phyloP scores from a whole-genome alignment of 1,140 invertebrate species.

The Zaprionus ghesquierei region DNA sequence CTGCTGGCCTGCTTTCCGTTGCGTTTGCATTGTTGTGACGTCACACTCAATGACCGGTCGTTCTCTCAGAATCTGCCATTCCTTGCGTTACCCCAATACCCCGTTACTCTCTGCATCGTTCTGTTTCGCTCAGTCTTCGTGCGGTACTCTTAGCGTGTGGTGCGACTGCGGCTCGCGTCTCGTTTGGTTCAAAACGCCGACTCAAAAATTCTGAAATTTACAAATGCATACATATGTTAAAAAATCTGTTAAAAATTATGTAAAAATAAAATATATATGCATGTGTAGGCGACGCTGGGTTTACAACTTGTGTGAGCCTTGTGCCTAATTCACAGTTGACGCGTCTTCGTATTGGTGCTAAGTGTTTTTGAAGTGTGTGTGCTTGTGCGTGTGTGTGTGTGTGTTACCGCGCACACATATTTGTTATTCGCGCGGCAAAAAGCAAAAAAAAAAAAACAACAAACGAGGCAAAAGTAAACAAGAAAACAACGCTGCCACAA shows the following conservation, averaged over 20 bases:
- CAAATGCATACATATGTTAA: conserved; percentile 21
- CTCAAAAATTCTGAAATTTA: conserved; percentile 24
- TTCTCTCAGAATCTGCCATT: conserved; percentile 13
- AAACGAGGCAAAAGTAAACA: conserved; percentile 40
- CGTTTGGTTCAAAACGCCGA: conserved; percentile 16
- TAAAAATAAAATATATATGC: conserved; percentile 34
- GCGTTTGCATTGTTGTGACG: not conserved
- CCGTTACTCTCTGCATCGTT: conserved; percentile 8
- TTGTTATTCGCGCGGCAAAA: conserved; percentile 48
- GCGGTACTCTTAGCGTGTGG: conserved; percentile 33
- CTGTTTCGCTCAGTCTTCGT: conserved; percentile 37
- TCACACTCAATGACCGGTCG: not conserved
- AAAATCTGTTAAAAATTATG: conserved; percentile 26
- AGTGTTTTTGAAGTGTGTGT: conserved; percentile 6
- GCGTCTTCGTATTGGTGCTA: conserved; percentile 26
- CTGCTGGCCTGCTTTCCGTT: not conserved
- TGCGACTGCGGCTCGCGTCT: not conserved
- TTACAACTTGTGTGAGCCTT: conserved; percentile 36
- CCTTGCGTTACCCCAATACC: conserved; percentile 4
- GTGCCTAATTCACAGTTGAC: conserved; percentile 32
- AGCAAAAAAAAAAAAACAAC: conserved; percentile 3
- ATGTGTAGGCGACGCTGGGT: conserved; percentile 13
- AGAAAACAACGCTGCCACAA: conserved; percentile 33
- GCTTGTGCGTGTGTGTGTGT: not conserved
- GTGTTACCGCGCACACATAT: conserved; percentile 15